Evolutionary conservation across 2,888 invertebrate genomes (phyloP).

Genomic region (Zygogramma bicolorata): DNA sequence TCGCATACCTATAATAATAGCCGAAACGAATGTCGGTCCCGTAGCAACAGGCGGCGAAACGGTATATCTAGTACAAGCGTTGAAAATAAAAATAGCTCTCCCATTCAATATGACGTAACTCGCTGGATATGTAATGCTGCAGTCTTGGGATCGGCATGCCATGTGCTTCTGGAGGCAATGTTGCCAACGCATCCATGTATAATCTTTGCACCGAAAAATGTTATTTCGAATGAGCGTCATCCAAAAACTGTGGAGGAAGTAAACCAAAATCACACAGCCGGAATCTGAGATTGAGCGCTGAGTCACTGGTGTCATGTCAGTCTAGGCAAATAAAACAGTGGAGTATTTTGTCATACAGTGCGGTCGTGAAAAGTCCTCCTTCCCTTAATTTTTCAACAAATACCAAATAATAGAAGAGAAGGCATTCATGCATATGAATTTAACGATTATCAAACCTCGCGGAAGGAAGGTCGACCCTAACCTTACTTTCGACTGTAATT

Average conservation of each 20-base stretch:
- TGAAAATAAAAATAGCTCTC: conserved; percentile 26
- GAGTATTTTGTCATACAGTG: no score
- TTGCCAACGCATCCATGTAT: neutral
- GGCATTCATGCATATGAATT: no score
- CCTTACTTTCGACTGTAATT: no score
- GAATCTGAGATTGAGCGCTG: no score
- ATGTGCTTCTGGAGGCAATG: conserved; percentile 21
- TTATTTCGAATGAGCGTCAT: neutral
- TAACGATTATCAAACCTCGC: no score
- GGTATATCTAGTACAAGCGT: conserved; percentile 31
- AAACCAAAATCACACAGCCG: no score
- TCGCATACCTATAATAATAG: conserved; percentile 26
- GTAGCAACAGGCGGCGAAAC: conserved; percentile 36
- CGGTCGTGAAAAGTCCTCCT: no score
- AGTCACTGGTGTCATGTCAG: no score
- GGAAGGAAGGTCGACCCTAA: no score
- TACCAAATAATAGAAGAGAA: no score
- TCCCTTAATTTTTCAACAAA: no score
- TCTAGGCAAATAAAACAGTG: no score
- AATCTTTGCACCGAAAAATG: neutral
- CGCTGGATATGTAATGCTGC: conserved; percentile 1
- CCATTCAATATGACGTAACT: conserved; percentile 31
- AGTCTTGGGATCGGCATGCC: conserved; percentile 11
- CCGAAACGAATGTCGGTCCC: conserved; percentile 24
- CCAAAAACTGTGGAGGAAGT: neutral